Evolutionary conservation across 92 coral and sea anemone species (phyloP).

Genomic region (Umimayanthus chanpuru): DNA sequence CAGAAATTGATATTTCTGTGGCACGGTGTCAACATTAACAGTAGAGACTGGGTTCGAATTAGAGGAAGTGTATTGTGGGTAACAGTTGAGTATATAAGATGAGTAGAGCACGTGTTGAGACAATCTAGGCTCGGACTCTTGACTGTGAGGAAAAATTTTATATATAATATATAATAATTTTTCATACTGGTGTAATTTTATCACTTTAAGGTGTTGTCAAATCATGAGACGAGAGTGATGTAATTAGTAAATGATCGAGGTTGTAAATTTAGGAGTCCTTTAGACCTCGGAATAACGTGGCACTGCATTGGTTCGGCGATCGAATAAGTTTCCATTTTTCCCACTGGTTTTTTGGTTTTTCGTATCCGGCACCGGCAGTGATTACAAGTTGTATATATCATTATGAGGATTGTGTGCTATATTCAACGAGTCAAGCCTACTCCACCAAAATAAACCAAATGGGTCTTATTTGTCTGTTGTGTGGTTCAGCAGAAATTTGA

Average conservation of each 20-base stretch:
- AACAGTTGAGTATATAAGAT: conserved; percentile 26
- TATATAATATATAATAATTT: neutral
- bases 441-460: too few relatives aligned
- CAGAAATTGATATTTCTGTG: too few relatives aligned
- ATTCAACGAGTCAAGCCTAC: neutral
- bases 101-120: conserved; percentile 21
- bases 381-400: neutral
- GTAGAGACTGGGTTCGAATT: conserved; percentile 22
- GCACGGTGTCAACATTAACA: conserved; percentile 16
- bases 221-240: too few relatives aligned
- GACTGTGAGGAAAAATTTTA: neutral
- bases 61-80: too few relatives aligned
- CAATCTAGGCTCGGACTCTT: conserved; percentile 34
- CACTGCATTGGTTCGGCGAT: neutral
- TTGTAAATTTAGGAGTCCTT: too few relatives aligned
- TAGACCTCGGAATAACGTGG: too few relatives aligned
- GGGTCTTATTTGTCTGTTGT: too few relatives aligned
- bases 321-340: neutral
- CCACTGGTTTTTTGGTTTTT: neutral
- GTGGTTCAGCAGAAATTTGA: too few relatives aligned
- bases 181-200: too few relatives aligned
- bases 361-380: neutral
- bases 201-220: too few relatives aligned
- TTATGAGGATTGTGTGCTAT: neutral
- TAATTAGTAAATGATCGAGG: neutral